phyloP scores from a whole-genome alignment of 2,888 invertebrate species.

The Eupeodes luniger region DNA sequence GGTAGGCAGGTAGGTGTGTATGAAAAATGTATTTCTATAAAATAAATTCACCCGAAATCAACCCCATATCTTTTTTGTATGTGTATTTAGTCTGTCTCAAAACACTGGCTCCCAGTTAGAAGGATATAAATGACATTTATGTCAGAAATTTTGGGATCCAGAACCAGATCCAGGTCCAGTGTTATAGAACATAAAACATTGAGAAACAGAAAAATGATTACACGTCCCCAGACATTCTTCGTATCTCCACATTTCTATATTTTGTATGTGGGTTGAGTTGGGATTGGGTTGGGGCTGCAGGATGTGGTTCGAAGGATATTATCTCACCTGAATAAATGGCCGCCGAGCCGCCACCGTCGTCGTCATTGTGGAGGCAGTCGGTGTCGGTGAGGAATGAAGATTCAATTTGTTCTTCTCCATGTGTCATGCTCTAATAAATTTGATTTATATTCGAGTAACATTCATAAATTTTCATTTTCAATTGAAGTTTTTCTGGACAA shows the following conservation, averaged over 20 bases:
- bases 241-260: background rate
- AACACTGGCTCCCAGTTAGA: background rate
- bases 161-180: background rate
- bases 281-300: background rate
- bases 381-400: background rate
- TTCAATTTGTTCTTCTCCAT: slow-evolving; percentile 2
- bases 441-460: slow-evolving; percentile 55
- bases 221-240: slow-evolving; percentile 16
- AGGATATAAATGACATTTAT: slow-evolving; percentile 47
- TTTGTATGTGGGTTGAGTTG: background rate
- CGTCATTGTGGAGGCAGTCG: background rate
- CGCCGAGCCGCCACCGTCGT: background rate
- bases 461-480: slow-evolving; percentile 67
- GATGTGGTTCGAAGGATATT: background rate
- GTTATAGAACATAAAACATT: slow-evolving; percentile 10
- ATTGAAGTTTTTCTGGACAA: slow-evolving; percentile 64
- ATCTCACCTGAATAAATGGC: slow-evolving; percentile 46
- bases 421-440: slow-evolving; percentile 57
- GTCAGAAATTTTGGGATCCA: slow-evolving; percentile 21
- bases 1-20: background rate
- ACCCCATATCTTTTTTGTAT: background rate
- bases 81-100: background rate
- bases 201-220: slow-evolving; percentile 39
- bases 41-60: slow-evolving; percentile 26
- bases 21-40: slow-evolving; percentile 14